Evolutionary conservation across 2,888 invertebrate genomes (phyloP), one percentile per base, ranked within the genome.

Genomic region (Pristionchus exspectatus): DNA sequence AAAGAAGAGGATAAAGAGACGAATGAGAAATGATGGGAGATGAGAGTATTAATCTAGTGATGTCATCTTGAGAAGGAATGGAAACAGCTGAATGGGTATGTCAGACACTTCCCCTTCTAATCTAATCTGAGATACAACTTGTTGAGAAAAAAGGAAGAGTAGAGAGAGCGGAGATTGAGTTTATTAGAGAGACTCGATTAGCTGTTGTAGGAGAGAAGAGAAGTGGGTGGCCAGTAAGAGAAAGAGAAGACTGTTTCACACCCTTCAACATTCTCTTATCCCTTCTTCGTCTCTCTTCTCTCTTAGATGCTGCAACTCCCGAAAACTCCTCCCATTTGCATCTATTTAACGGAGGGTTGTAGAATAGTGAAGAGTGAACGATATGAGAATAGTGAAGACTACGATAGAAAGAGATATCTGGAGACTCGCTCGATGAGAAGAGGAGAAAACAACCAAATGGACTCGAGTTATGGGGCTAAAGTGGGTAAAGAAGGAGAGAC

Each of bases 131-230:
- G 16, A 59, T 59, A 50, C 77, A 81, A 81, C 77, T 81, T 81
- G 50, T 81, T 81, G 77, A 81, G 77, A 81, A 81, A 81, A 84
- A 84, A 59, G 84, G 59, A 59, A 83, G 27, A 54, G 14, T 30
- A 30, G 27, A 30, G 84, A n/a, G 77, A 81, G 77, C 44, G 77
- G 77, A 81, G 77, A 81, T 81, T 81, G 77, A 50, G 77, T 81
- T 81, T 81, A 81, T 81, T 81, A 81, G 77, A 81, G 77, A 81
- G 77, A 81, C 69, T 63, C 66, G 66, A 87, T 44, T 69, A 87
- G 44, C 21, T 66, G 86, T 44, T 27, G 86, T 63, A 87, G 69
- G 27, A 69, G 66, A 72, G 38, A 21, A 85, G 86, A 33, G 54
- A 69, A 86, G 86, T 44, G 86, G 66, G 86, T 44, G 69, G 66